These are phyloP conservation scores for Orcinus orca DNA, from an alignment of 2,113 vertebrate genomes.

Conservation along the genomic window DNA sequence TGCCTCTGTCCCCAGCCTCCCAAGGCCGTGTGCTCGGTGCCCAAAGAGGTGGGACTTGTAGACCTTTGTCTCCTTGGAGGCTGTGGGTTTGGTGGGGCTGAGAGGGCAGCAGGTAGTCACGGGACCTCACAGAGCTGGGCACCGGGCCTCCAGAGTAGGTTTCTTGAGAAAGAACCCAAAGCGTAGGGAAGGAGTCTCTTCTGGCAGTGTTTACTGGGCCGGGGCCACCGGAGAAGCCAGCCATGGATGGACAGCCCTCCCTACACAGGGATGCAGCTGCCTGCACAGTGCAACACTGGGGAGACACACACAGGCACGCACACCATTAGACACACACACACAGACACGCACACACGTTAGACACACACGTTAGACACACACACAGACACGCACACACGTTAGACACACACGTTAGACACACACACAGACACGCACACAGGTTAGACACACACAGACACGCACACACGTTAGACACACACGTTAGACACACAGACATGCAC, in stretches of 20 bases:
- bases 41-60: background rate
- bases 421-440: too few relatives aligned
- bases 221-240: background rate
- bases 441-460: too few relatives aligned
- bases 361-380: too few relatives aligned
- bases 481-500: too few relatives aligned
- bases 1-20: accelerated
- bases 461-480: background rate
- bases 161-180: background rate
- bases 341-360: too few relatives aligned
- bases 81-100: accelerated
- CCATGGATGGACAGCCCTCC: accelerated
- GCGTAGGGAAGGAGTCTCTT: background rate
- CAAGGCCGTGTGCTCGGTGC: background rate
- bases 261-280: background rate
- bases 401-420: too few relatives aligned
- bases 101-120: background rate
- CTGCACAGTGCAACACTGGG: too few relatives aligned
- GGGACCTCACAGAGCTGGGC: background rate
- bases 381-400: too few relatives aligned
- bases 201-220: background rate
- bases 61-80: background rate
- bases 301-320: background rate
- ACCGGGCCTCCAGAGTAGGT: background rate
- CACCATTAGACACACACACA: too few relatives aligned